These are phyloP conservation scores for Leptopilina boulardi DNA, from an alignment of 1,140 invertebrate genomes.

Conservation along the genomic window DNA sequence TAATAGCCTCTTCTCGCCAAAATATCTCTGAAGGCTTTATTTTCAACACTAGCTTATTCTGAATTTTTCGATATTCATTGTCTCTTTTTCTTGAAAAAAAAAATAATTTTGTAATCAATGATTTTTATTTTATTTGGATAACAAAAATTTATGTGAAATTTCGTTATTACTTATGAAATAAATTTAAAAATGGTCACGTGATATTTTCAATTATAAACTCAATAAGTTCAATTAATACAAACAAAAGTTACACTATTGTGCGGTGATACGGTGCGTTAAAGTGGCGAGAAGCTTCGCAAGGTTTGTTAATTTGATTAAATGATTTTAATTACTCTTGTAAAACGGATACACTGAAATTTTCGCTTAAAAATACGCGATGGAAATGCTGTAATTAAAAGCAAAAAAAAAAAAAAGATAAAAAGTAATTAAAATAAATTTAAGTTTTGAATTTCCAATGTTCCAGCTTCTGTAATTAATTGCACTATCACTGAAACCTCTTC, in stretches of 20 bases:
- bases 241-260: not conserved
- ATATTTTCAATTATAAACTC: too few species aligned
- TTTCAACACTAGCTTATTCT: not conserved
- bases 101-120: too few species aligned
- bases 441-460: not conserved
- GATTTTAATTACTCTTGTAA: not conserved
- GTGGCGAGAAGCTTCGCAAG: not conserved
- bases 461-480: not conserved
- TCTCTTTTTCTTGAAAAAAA: not conserved
- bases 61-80: not conserved
- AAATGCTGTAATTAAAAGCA: not conserved
- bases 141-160: too few species aligned
- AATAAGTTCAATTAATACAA: slow-evolving; percentile 7
- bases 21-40: not conserved
- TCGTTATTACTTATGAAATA: not conserved
- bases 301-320: slow-evolving; percentile 17
- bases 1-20: slow-evolving; percentile 26
- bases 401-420: not conserved
- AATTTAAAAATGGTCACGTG: not conserved
- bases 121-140: too few species aligned
- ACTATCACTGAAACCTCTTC: not conserved
- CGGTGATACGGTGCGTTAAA: not conserved
- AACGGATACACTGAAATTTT: too few species aligned
- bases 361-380: not conserved
- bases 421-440: not conserved